phyloP scores from a whole-genome alignment of 2,888 invertebrate genomes.

The Allolobophora icterica region DNA sequence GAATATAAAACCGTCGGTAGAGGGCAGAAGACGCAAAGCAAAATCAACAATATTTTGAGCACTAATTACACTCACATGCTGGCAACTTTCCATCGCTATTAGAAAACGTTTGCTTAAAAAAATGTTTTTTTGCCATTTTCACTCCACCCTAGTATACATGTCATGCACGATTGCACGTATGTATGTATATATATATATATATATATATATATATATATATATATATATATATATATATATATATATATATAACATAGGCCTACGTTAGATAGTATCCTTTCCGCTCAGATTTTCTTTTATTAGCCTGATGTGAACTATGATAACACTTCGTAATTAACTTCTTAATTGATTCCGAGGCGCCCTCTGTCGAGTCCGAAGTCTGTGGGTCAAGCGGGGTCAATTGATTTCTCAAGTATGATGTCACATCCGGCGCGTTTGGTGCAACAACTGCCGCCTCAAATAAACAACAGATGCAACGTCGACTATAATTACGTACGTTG shows the following conservation, averaged over 20 bases:
- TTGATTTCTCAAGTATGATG: conserved; percentile 7
- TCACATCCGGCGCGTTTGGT: not conserved
- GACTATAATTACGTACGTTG: not conserved
- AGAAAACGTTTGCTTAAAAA: too few relatives aligned
- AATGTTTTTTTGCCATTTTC: too few relatives aligned
- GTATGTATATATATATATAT: not conserved
- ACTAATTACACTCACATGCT: too few relatives aligned
- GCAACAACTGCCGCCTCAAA: conserved; percentile 20
- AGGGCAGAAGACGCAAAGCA: too few relatives aligned
- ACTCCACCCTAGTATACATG: too few relatives aligned
- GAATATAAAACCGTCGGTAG: too few relatives aligned
- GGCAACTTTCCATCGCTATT: too few relatives aligned
- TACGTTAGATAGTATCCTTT: not conserved
- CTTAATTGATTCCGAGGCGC: not conserved
- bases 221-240: not conserved
- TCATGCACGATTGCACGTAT: too few relatives aligned
- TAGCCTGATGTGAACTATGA: not conserved
- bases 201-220: not conserved
- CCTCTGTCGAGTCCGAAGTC: not conserved
- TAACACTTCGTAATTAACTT: not conserved
- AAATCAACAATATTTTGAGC: too few relatives aligned
- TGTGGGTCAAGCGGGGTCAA: conserved; percentile 24
- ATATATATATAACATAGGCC: too few relatives aligned
- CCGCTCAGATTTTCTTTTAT: not conserved
- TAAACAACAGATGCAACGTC: conserved; percentile 11